Base-by-base conservation (phyloP, 2,888 invertebrate genomes). In the Perithous albicinctus region DNA sequence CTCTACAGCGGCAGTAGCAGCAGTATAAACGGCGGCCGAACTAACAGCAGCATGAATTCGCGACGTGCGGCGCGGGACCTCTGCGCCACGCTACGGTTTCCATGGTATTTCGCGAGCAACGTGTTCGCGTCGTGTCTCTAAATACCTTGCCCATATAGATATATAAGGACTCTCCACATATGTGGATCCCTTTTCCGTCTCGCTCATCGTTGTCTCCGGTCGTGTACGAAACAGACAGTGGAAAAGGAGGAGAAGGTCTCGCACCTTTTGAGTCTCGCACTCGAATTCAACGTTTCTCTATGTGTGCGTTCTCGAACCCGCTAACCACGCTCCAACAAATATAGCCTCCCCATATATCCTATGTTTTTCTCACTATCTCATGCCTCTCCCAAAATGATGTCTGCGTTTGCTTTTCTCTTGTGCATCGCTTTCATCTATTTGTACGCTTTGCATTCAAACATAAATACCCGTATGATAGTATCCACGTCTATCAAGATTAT, bases 231-330 rank as follows among this genome's bases (percentile, higher is more conserved):
- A 74, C 48, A 73, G 48, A 38, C 2, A 48, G 63, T 43, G 29
- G 66, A 18, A 69, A 69, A 69, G 61, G 70, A 77, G 43, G 32
- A 70, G 63, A 77, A 77, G 67, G 77, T 81, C 78, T 81, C 78
- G 69, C 81, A 81, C 81, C 81, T 81, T 78, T 80, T 43, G 80
- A 67, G 76, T 46, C 70, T 73, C 51, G 78, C 77, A 76, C 76
- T 80, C 80, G 72, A 80, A 80, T 61, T 67, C 59, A 64, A 54
- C 63, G 46, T 46, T 54, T 48, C 48, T 54, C 41, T 29, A 43
- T 67, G 69, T 67, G 72, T 51, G 48, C 76, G 72, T 80, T 64
- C 72, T 76, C 76, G 76, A 77, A 81, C 77, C 26, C 77, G 48
- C 73, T n/a, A n/a, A n/a, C n/a, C 51, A 76, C 61, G 46, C 70